Conservation (phyloP, 2,888 invertebrate species). For the Tinea pellionella region DNA sequence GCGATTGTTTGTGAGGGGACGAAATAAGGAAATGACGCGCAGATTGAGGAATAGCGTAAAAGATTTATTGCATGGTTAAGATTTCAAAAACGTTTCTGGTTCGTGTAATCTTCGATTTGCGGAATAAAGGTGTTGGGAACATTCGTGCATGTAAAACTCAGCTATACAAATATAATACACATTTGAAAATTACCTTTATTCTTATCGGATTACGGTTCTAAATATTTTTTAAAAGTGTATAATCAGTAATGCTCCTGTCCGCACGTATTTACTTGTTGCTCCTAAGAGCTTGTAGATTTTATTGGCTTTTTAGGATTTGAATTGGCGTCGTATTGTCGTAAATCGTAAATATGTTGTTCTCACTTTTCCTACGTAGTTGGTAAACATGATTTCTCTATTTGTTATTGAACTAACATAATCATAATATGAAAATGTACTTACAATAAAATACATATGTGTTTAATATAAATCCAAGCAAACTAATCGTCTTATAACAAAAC, state of each 20-base stretch:
- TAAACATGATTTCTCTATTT: constrained; percentile 8
- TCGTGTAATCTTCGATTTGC: constrained; percentile 12
- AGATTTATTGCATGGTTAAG: constrained; percentile 30
- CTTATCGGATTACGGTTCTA: neutral
- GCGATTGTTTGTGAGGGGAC: constrained; percentile 27
- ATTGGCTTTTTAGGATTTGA: constrained; percentile 19
- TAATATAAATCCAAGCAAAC: neutral
- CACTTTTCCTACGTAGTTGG: constrained; percentile 21
- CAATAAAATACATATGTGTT: neutral
- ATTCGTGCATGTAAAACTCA: neutral
- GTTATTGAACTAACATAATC: neutral
- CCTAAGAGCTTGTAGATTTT: constrained; percentile 17
- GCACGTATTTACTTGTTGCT: constrained; percentile 14
- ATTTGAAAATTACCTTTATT: neutral
- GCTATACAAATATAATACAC: neutral
- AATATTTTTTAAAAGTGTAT: neutral
- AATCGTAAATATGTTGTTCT: constrained; percentile 21
- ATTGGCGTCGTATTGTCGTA: constrained; percentile 21
- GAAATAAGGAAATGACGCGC: constrained; percentile 42
- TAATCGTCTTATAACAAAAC: neutral
- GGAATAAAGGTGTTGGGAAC: constrained; percentile 6
- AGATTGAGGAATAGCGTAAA: constrained; percentile 26
- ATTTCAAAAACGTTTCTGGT: constrained; percentile 10
- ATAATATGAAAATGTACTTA: neutral
- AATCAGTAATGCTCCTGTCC: neutral